These are phyloP conservation scores for Polypterus senegalus DNA, from an alignment of 2,113 vertebrate genomes.

Conservation along the genomic window DNA sequence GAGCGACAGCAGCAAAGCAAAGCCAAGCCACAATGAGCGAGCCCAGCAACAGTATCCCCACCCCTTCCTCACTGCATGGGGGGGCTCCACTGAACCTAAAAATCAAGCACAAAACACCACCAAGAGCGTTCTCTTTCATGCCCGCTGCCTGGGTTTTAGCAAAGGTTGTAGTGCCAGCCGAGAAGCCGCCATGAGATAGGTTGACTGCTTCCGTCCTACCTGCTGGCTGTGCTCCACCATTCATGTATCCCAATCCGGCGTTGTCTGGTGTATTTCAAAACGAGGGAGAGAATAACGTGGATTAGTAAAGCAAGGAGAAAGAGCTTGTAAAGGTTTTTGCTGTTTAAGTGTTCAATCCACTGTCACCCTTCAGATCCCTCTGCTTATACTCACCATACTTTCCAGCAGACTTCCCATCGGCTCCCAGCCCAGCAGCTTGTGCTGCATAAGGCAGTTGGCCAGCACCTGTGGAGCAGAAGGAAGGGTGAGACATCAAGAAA, in stretches of 20 bases:
- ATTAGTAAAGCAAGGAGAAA: not conserved
- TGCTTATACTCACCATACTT: slow-evolving; percentile 11
- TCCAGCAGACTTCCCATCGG: slow-evolving; percentile 26
- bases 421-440: slow-evolving; percentile 30
- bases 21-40: not conserved
- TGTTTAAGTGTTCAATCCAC: not conserved
- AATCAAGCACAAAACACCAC: not conserved
- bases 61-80: not conserved
- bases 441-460: slow-evolving; percentile 28
- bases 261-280: not conserved
- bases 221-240: not conserved
- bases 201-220: not conserved
- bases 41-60: slow-evolving; percentile 4
- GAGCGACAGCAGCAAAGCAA: not conserved
- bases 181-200: not conserved
- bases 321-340: not conserved
- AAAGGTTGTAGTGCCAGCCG: not conserved
- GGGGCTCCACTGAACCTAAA: not conserved
- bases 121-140: not conserved
- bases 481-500: too few species aligned
- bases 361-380: not conserved
- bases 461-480: slow-evolving; percentile 18
- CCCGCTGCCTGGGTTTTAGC: not conserved
- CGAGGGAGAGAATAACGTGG: not conserved
- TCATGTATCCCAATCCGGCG: not conserved